A percentile compares a stretch with the other conserved stretches of the same genome.
Conservation (phyloP, 2,113 vertebrate species). For the Microtus richardsoni region DNA sequence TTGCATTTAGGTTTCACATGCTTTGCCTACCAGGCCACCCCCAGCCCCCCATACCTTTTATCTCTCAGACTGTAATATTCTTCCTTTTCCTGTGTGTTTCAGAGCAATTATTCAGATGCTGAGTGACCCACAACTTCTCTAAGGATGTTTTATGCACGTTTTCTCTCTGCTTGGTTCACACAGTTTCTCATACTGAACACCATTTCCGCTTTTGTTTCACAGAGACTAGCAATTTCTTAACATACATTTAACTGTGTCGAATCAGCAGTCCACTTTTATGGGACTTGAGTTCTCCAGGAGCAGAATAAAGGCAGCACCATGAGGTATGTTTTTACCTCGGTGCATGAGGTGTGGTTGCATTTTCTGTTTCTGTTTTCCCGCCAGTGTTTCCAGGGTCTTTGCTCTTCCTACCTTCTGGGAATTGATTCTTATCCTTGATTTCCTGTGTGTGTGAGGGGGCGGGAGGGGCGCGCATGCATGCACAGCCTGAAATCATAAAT, state of each 20-base stretch:
- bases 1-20: accelerated
- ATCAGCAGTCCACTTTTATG: background rate
- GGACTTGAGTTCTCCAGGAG: slow-evolving; percentile 34
- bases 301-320: background rate
- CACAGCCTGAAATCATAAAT: slow-evolving; percentile 58
- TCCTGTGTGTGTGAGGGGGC: background rate
- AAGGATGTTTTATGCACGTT: slow-evolving; percentile 51
- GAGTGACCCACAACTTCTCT: slow-evolving; percentile 45
- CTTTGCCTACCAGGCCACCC: too few species aligned
- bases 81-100: background rate
- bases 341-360: background rate
- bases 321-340: background rate
- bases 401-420: background rate
- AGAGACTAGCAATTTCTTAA: slow-evolving; percentile 24
- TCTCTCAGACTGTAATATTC: background rate
- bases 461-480: accelerated
- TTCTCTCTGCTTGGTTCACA: slow-evolving; percentile 46
- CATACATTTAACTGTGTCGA: slow-evolving; percentile 27
- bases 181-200: slow-evolving; percentile 39
- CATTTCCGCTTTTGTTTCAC: slow-evolving; percentile 52
- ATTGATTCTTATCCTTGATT: background rate
- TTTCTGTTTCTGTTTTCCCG: background rate
- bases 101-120: slow-evolving; percentile 62
- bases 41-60: background rate
- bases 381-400: background rate